Base-by-base conservation (phyloP, 37 sponge, comb jelly and placozoan species). In the Chondrilla cf. caribensis region DNA sequence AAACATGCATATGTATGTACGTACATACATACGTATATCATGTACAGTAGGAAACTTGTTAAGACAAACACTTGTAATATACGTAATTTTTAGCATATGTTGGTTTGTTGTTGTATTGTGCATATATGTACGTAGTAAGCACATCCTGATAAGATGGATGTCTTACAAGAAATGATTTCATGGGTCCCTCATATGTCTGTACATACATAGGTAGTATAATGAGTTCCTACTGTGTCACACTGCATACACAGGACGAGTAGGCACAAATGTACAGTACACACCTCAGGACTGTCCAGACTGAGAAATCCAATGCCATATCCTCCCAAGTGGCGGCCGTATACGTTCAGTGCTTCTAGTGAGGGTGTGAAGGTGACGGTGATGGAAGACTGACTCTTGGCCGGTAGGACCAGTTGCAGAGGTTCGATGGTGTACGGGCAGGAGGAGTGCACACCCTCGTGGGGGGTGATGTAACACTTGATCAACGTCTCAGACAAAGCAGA, bases 271-370 rank as follows among this genome's bases (percentile, higher is more conserved):
- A n/a, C n/a, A n/a, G n/a, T 73, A 39, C 76, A 22, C 14, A 73
- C 76, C 43, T 73, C 40, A 38, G 24, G 1, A 19, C 77, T 24
- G n/a, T 85, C 86, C 29, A 91, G 79, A 51, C 60, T 85, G 58
- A 91, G 25, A 58, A 86, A 87, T 21, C 92, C 92, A 9, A 87
- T 51, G 1, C 70, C 81, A 87, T 91, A 91, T 17, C 70, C 59
- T 3, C 38, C 17, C 19, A 81, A 44, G 0, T 24, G 28, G 5
- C 26, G 21, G 42, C 84, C 83, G 25, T 78, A 26, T 5, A 22
- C 26, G 15, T 70, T 42, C 22, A 80, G 22, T 54, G 64, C 58
- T 14, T 71, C 62, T 8, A 60, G 24, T 18, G 81, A 57, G 22
- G 92, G 83, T 3, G 33, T 28, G 38, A 87, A 90, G 28, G 78